phyloP scores from a whole-genome alignment of 2,888 invertebrate genomes.

The Choristoneura rosaceana region DNA sequence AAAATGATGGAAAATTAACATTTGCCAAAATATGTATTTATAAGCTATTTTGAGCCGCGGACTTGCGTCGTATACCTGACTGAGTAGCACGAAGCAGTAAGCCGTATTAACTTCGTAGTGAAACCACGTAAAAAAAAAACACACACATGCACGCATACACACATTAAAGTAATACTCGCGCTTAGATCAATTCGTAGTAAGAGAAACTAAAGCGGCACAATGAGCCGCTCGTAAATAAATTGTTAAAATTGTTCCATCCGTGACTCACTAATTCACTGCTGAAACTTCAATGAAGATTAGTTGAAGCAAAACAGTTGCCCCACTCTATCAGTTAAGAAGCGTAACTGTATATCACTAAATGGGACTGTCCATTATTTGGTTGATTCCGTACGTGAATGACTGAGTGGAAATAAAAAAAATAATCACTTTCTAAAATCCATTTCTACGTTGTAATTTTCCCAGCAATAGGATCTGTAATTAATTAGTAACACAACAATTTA shows the following conservation, averaged over 20 bases:
- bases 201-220: slow-evolving; percentile 25
- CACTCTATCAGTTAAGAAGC: slow-evolving; percentile 22
- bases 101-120: no score
- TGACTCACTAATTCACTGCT: slow-evolving; percentile 59
- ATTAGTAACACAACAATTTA: slow-evolving; percentile 66
- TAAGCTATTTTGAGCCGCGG: no score
- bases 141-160: slow-evolving; percentile 5
- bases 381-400: background rate
- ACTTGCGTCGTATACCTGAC: no score
- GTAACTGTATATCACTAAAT: slow-evolving; percentile 27
- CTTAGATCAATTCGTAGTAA: slow-evolving; percentile 11
- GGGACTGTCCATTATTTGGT: background rate
- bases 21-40: no score
- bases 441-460: slow-evolving; percentile 43
- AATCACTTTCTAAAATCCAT: background rate
- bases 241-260: slow-evolving; percentile 55
- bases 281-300: slow-evolving; percentile 46
- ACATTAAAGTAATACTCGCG: background rate
- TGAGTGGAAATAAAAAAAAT: background rate
- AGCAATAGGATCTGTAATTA: slow-evolving; percentile 55
- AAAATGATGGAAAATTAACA: no score
- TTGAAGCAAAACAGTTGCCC: slow-evolving; percentile 19
- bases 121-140: background rate
- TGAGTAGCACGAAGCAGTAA: no score
- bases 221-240: slow-evolving; percentile 30